Evolutionary conservation across 2,797 vertebrate species (phyloP), one percentile per base, ranked within the genome.

Genomic region (Synanceia verrucosa): DNA sequence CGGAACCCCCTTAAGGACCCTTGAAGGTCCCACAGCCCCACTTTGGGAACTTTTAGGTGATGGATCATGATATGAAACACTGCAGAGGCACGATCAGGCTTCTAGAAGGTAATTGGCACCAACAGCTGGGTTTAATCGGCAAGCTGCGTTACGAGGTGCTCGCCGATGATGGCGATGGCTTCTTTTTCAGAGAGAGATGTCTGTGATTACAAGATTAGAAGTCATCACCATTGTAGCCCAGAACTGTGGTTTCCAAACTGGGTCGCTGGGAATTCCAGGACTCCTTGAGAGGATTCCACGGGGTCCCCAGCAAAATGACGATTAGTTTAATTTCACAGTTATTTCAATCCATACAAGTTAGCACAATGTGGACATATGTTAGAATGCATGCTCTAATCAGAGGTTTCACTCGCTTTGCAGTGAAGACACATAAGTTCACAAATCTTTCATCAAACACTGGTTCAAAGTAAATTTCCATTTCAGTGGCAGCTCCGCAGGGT

Each of bases 151-250:
- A 90, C 55, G 79, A 84, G 74, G 68, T 41, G 68, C 81, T 72
- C 75, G 26, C 70, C 86, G 86, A 88, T 84, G 88, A 89, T 88
- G 85, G 86, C 88, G 86, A 79, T 78, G 90, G 86, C 85, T 82
- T 86, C 83, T 86, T 37, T 81, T 65, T 34, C 37, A 82, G 87
- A 24, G 33, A 76, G 79, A 74, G 79, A 86, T 83, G 82, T 86
- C 86, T 88, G 82, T 88, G 88, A 91, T 87, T 86, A 88, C 67
- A 85, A 86, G 80, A 88, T 88, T 83, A 76, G 52, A 89, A 88
- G 72, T 85, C 86, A 89, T 90, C 83, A 90, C 75, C 58, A 73
- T 72, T 83, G 73, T 76, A 57, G 53, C 75, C 66, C 57, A 73
- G 78, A 79, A 79, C 65, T 76, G 44, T 29, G 68, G 28, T 51